phyloP scores from a whole-genome alignment of 1,140 invertebrate genomes.

The Lycorma delicatula region DNA sequence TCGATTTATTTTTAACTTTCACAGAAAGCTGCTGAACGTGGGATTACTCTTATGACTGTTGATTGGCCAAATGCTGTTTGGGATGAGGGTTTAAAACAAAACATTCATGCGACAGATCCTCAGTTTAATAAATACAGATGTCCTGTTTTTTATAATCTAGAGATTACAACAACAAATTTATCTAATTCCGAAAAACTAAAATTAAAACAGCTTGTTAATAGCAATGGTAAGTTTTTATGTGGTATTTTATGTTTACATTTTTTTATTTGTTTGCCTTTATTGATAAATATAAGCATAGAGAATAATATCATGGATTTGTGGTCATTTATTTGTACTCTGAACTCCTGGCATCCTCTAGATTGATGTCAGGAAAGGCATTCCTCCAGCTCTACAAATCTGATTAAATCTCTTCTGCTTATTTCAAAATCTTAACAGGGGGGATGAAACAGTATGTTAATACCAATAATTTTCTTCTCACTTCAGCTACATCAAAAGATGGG shows the following conservation, averaged over 20 bases:
- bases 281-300: no score
- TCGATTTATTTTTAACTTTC: conserved; percentile 23
- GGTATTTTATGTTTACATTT: neutral
- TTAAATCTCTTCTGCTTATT: no score
- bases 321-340: no score
- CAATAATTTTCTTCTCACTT: no score
- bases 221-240: conserved; percentile 47
- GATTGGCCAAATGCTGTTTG: conserved; percentile 74
- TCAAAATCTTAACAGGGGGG: no score
- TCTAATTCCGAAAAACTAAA: conserved; percentile 53
- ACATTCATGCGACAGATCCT: conserved; percentile 50
- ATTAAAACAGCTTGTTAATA: conserved; percentile 59
- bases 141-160: conserved; percentile 70
- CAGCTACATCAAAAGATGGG: no score
- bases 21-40: conserved; percentile 60
- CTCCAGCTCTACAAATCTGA: no score
- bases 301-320: no score
- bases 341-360: no score
- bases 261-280: no score
- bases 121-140: conserved; percentile 57
- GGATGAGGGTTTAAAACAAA: conserved; percentile 53
- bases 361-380: no score
- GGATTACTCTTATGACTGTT: conserved; percentile 64
- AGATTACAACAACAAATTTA: conserved; percentile 71
- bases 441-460: no score